These are phyloP conservation scores for Rhinolophus ferrumequinum DNA, from an alignment of 2,113 vertebrate species.

Conservation along the genomic window DNA sequence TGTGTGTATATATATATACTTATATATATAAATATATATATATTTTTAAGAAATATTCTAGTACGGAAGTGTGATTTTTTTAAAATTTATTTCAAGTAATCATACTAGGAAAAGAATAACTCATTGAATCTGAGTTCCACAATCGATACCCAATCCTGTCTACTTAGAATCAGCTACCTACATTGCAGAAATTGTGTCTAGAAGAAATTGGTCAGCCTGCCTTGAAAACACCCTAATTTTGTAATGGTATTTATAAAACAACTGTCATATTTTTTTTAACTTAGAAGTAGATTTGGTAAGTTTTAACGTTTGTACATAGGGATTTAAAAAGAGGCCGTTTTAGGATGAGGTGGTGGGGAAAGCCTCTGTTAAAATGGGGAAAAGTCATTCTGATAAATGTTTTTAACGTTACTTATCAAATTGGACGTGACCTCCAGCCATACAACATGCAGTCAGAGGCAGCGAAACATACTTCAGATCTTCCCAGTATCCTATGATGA, in stretches of 20 bases:
- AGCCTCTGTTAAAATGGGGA: not conserved
- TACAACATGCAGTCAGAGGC: not conserved
- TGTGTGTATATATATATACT: not conserved
- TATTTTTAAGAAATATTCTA: not conserved
- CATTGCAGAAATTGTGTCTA: not conserved
- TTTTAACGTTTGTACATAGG: not conserved
- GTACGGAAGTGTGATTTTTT: not conserved
- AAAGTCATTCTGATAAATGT: not conserved
- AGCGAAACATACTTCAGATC: fast-evolving
- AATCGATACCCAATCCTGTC: not conserved
- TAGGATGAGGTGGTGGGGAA: not conserved
- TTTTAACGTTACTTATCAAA: not conserved
- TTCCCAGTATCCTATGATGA: not conserved
- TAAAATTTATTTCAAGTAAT: not conserved
- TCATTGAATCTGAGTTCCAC: not conserved
- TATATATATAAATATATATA: not conserved
- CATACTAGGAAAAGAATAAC: not conserved
- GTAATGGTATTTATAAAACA: not conserved
- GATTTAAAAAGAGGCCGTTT: not conserved
- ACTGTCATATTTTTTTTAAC: not conserved
- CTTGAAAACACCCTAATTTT: not conserved
- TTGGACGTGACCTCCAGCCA: not conserved
- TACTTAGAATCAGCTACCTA: not conserved
- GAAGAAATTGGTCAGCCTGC: not conserved
- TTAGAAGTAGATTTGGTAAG: not conserved